Conservation (phyloP, 1,140 invertebrate genomes). For the Heliconius hewitsoni region DNA sequence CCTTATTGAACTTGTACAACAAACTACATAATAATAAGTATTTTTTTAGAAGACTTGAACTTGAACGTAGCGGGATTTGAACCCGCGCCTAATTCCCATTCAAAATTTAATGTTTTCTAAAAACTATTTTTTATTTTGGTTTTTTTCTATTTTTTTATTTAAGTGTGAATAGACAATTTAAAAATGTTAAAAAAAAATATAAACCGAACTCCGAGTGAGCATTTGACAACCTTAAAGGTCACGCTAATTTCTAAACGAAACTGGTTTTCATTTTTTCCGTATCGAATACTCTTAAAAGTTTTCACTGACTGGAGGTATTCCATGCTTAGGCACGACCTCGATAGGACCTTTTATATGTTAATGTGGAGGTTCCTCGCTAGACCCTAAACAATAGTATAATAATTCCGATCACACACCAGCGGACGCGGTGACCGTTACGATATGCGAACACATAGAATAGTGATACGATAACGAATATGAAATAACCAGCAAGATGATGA, state of each 20-base stretch:
- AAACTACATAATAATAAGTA: not conserved
- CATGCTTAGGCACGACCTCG: slow-evolving; percentile 28
- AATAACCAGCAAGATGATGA: slow-evolving; percentile 86
- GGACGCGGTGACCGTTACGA: slow-evolving; percentile 50
- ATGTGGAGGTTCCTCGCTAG: slow-evolving; percentile 23
- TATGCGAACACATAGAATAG: slow-evolving; percentile 59
- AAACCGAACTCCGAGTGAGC: not conserved
- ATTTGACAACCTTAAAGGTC: slow-evolving; percentile 21
- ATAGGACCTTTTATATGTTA: slow-evolving; percentile 35
- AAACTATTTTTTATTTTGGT: too few relatives aligned
- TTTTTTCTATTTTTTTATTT: not conserved
- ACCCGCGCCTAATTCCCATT: too few relatives aligned
- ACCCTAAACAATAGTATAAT: slow-evolving; percentile 42
- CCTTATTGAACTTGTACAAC: slow-evolving; percentile 10
- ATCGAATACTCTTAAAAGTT: slow-evolving; percentile 3
- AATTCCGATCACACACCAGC: slow-evolving; percentile 61
- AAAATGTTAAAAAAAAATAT: too few relatives aligned
- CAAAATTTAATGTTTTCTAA: too few relatives aligned
- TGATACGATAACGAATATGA: slow-evolving; percentile 69
- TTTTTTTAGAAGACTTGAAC: too few relatives aligned
- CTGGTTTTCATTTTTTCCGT: slow-evolving; percentile 14
- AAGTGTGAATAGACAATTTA: too few relatives aligned
- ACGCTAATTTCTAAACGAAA: slow-evolving; percentile 20
- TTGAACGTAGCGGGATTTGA: too few relatives aligned
- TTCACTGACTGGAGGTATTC: slow-evolving; percentile 1